Percentiles rank a stretch among this genome's conserved stretches.
phyloP scores from a whole-genome alignment of 2,888 invertebrate species.

The Xanthorhoe designata region DNA sequence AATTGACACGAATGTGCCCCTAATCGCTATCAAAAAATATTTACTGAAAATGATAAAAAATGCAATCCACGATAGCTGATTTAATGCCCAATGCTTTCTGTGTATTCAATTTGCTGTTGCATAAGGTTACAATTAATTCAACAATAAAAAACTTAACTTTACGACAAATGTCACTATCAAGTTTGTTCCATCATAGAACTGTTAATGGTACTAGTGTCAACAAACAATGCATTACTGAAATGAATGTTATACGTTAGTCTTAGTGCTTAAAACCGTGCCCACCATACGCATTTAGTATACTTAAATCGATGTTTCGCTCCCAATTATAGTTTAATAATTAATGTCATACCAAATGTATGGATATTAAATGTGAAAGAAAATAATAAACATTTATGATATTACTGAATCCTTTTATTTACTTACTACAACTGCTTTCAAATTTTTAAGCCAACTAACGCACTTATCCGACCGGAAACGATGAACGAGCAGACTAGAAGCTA shows the following conservation, averaged over 20 bases:
- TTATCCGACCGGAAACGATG: too few species aligned
- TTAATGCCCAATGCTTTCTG: slow-evolving; percentile 13
- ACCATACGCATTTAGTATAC: slow-evolving; percentile 27
- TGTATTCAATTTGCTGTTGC: slow-evolving; percentile 6
- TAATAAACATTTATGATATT: slow-evolving; percentile 39
- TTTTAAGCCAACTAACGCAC: too few species aligned
- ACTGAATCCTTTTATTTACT: not conserved
- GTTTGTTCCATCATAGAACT: too few species aligned
- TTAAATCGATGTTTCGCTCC: slow-evolving; percentile 31
- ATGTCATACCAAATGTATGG: slow-evolving; percentile 40
- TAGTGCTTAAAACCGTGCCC: slow-evolving; percentile 22
- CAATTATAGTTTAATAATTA: slow-evolving; percentile 27
- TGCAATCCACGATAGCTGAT: slow-evolving; percentile 23
- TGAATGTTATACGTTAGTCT: slow-evolving; percentile 26
- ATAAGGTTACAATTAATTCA: slow-evolving; percentile 1
- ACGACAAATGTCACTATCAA: slow-evolving; percentile 1
- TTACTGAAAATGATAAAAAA: slow-evolving; percentile 15
- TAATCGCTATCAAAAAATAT: slow-evolving; percentile 21
- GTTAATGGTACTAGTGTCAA: too few species aligned
- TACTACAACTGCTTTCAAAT: not conserved
- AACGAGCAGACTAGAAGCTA: too few species aligned
- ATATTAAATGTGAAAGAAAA: slow-evolving; percentile 43
- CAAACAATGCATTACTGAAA: slow-evolving; percentile 8
- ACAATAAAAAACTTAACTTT: not conserved
- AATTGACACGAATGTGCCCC: slow-evolving; percentile 23